Evolutionary conservation across 2,888 invertebrate genomes (phyloP), one percentile per base, ranked within the genome.

Genomic region (Unio delphinus): DNA sequence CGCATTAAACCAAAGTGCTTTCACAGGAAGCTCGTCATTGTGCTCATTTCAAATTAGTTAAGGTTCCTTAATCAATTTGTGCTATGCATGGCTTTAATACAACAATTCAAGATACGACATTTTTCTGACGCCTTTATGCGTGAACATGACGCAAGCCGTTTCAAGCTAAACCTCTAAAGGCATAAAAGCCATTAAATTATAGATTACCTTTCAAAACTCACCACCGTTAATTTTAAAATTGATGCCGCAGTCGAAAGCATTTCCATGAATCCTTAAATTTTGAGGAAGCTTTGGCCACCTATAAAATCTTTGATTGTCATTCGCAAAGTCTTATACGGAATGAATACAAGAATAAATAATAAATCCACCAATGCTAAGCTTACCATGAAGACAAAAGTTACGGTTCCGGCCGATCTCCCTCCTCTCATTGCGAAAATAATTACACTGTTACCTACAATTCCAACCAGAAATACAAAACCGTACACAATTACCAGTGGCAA

Each of bases 151-250:
- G 34, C 34, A 34, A 2, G 8, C 34, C 8, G 8, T 34, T 34
- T 34, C 34, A 34, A 34, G 1, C 34, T 34, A 34, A 34, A 34
- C 17, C 30, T 6, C 30, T 6, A 20, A 28, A 20, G 4, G 17
- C 30, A 18, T 18, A n/a, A 6, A 6, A n/a, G 17, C 5, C 30
- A 28, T 7, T 60, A n/a, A 28, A 17, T n/a, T 7, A 23, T 58
- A 23, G 15, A 34, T 84, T 80, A 92, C 92, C 92, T 91, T 85
- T 92, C 92, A 1, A 91, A 79, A 60, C 91, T 92, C 70, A 92
- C 91, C 1, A 91, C 91, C 34, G 90, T 88, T 18, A 92, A 85
- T 75, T 92, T 92, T 61, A 92, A 88, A 4, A 92, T 90, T 18
- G 92, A 91, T 0, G 91, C 90, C 7, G 89, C 86, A 3, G 91